Base-by-base conservation (phyloP, 92 coral and sea anemone genomes). In the Parazoanthus atlanticus region DNA sequence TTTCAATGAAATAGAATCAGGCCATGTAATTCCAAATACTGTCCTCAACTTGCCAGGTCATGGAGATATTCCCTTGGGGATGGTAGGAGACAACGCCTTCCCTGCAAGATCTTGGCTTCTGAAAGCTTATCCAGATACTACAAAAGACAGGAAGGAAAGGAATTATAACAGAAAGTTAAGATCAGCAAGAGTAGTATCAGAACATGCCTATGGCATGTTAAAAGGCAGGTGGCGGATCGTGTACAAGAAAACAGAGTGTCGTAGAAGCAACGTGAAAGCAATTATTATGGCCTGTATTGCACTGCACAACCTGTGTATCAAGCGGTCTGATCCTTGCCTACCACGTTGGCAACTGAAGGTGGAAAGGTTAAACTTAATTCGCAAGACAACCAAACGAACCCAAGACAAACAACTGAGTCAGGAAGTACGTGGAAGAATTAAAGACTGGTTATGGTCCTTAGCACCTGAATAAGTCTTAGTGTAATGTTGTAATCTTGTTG, bases 301-400 rank as follows among this genome's bases (percentile, higher is more conserved):
- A 49, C 74, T 90, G 26, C 91, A 86, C 90, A 90, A 91, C 74
- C 34, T 90, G 78, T 90, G 93, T 76, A 90, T 90, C 54, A 36
- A 36, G 38, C 38, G 38, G 38, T 36, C 38, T 2, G 38, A 36
- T 5, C 38, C 38, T 36, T 36, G 38, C 38, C 38, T 36, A 36
- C 38, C 38, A 36, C 38, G 38, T 36, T 36, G 38, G 38, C 38
- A 36, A 36, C 38, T 36, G 38, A 36, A 36, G 38, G 38, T 36
- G 38, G 38, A 36, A 36, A 36, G 4, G 38, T 36, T 36, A 36
- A 36, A 36, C 2, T 36, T 36, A 36, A 36, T 36, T 36, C 38
- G 38, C 2, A 36, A 36, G 38, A 5, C 38, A 36, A 36, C 38
- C 38, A 36, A 36, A 36, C 54, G 88, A 74, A 88, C 89, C 33